Conservation (phyloP, 2,888 invertebrate genomes). For the Xanthorhoe spadicearia region DNA sequence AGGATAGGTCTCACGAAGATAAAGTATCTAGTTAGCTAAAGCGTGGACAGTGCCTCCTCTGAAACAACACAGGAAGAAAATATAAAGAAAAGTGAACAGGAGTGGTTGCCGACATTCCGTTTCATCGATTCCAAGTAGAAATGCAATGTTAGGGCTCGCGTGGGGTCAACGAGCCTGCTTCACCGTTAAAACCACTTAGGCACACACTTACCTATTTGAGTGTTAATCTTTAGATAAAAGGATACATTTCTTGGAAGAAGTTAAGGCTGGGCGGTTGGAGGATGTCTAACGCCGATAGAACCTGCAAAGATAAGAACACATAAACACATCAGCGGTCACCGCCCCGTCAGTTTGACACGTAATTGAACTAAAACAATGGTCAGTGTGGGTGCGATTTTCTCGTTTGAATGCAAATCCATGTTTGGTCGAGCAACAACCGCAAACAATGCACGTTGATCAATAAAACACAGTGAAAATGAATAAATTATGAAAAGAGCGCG, state of each 20-base stretch:
- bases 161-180: slow-evolving; percentile 59
- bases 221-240: slow-evolving; percentile 78
- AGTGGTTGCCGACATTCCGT: slow-evolving; percentile 47
- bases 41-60: slow-evolving; percentile 54
- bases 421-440: slow-evolving; percentile 56
- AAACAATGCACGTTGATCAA: slow-evolving; percentile 66
- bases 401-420: slow-evolving; percentile 61
- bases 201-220: slow-evolving; percentile 52
- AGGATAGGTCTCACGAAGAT: background rate
- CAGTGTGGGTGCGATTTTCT: slow-evolving; percentile 48
- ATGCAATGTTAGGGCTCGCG: slow-evolving; percentile 55
- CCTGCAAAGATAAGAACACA: slow-evolving; percentile 87
- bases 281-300: slow-evolving; percentile 98
- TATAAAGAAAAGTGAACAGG: slow-evolving; percentile 47
- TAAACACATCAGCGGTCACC: slow-evolving; percentile 24
- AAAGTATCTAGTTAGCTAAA: slow-evolving; percentile 38
- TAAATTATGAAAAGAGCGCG: slow-evolving; percentile 63
- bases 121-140: slow-evolving; percentile 53
- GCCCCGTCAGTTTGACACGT: slow-evolving; percentile 43
- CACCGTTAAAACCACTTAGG: slow-evolving; percentile 56
- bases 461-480: slow-evolving; percentile 70
- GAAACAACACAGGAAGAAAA: slow-evolving; percentile 49
- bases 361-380: slow-evolving; percentile 52
- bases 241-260: slow-evolving; percentile 99
- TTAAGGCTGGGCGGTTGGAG: slow-evolving; percentile 99